Percentiles rank a stretch among this genome's conserved stretches.
Evolutionary conservation across 2,888 invertebrate genomes (phyloP).

Genomic region (Zelleria hepariella): DNA sequence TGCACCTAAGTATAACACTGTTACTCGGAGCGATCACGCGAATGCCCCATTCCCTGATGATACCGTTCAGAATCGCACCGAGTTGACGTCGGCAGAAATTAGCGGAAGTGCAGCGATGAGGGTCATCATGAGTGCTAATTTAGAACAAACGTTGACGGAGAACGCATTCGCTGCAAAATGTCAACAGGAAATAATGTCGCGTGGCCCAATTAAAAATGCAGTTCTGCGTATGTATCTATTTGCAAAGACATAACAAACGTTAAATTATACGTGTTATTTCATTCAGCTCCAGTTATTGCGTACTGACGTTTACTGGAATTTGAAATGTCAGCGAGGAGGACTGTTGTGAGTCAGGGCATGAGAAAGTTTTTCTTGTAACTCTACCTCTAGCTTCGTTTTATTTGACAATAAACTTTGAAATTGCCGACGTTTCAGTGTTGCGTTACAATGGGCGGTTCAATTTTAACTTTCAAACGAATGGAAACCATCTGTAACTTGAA

Average conservation of each 20-base stretch:
- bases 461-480: not conserved
- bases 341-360: not conserved
- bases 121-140: not conserved
- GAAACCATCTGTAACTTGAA: not conserved
- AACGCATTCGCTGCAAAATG: not conserved
- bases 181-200: not conserved
- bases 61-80: not conserved
- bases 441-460: slow-evolving; percentile 2
- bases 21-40: not conserved
- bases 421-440: not conserved
- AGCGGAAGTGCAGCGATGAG: not conserved
- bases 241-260: not conserved
- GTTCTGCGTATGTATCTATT: not conserved
- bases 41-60: not conserved
- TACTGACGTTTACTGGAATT: slow-evolving; percentile 1
- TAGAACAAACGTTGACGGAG: not conserved
- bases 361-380: slow-evolving; percentile 4
- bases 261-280: not conserved
- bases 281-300: not conserved
- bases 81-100: not conserved
- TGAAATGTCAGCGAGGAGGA: not conserved
- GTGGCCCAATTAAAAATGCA: not conserved
- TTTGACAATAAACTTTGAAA: slow-evolving; percentile 2
- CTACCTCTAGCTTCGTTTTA: not conserved
- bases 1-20: slow-evolving; percentile 21